These are phyloP conservation scores for Scaptomyza graminum DNA, from an alignment of 1,140 invertebrate genomes.

Conservation along the genomic window DNA sequence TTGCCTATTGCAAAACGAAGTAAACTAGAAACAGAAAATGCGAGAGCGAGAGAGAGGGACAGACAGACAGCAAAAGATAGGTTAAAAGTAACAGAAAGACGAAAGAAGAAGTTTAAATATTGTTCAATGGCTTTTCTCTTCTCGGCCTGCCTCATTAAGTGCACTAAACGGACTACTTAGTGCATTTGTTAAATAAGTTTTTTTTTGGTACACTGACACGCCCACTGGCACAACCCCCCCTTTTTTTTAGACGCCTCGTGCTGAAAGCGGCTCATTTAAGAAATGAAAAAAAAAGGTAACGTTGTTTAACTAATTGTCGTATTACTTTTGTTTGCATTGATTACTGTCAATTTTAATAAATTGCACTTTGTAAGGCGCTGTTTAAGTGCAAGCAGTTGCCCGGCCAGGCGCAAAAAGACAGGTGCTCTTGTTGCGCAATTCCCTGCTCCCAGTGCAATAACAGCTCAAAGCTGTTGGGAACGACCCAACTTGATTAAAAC, in stretches of 20 bases:
- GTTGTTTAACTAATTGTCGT: background rate
- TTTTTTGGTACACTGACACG: background rate
- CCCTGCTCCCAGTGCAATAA: background rate
- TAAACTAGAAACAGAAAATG: too few relatives aligned
- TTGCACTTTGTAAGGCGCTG: too few relatives aligned
- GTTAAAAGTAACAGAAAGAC: background rate
- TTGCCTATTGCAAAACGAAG: background rate
- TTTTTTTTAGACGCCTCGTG: background rate
- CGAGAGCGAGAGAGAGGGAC: too few relatives aligned
- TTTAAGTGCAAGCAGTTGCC: too few relatives aligned
- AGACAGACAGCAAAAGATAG: too few relatives aligned
- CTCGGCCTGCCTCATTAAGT: background rate
- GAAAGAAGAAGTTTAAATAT: background rate
- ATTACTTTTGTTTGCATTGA: background rate
- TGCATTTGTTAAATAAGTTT: background rate
- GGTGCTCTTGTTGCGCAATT: background rate
- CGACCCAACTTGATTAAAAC: background rate
- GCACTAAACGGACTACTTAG: background rate
- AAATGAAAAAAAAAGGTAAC: background rate
- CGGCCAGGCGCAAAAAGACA: background rate
- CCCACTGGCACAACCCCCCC: background rate
- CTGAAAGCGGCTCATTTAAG: background rate
- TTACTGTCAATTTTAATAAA: background rate
- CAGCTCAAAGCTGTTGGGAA: background rate
- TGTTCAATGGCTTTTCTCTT: background rate